Percentiles rank a stretch among this genome's conserved stretches.
Evolutionary conservation across 2,113 vertebrate species (phyloP).

Genomic region (Ictalurus furcatus): DNA sequence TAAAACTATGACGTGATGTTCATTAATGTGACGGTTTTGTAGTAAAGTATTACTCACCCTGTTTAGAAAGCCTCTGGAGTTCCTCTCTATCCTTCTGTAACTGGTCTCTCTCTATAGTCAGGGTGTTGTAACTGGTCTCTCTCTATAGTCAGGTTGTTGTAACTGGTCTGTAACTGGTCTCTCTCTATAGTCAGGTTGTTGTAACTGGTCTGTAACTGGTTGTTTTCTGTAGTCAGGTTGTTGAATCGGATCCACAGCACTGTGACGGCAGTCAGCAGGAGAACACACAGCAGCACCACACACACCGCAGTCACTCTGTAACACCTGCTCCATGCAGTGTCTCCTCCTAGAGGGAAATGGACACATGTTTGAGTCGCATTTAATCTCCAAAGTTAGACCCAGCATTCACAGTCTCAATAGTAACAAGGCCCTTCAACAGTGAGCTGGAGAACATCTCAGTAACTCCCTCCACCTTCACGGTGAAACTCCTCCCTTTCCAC

Average conservation of each 20-base stretch:
- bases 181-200: background rate
- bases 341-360: background rate
- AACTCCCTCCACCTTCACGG: no score
- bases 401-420: no score
- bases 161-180: no score
- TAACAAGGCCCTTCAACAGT: no score
- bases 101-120: background rate
- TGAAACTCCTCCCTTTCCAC: no score
- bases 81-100: background rate
- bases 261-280: background rate
- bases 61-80: background rate
- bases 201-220: background rate
- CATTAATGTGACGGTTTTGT: background rate
- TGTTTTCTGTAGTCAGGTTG: background rate
- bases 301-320: background rate
- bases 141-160: no score
- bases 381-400: no score
- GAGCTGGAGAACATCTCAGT: no score
- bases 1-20: background rate
- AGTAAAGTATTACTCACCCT: background rate
- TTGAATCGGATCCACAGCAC: background rate
- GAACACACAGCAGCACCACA: background rate
- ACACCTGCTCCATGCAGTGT: background rate
- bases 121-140: background rate
- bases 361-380: no score